Evolutionary conservation across 2,888 invertebrate species (phyloP), one percentile per base, ranked within the genome.

Genomic region (Epiblema foenella): DNA sequence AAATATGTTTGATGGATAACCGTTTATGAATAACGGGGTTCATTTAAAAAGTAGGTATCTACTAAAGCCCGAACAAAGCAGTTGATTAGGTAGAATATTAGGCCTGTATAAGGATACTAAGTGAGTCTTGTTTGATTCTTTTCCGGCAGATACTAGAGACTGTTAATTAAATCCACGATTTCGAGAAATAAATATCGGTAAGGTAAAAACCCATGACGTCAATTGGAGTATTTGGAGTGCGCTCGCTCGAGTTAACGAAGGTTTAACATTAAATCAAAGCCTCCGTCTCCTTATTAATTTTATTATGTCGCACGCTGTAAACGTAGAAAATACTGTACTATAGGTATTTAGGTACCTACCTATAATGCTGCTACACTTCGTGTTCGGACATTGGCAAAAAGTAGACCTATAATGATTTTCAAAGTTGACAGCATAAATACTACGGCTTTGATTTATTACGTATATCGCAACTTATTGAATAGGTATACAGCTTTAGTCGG

Each of bases 161-260:
- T 17, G 49, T 29, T 42, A 18, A 65, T 42, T 49, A 57, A 54
- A 24, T 20, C 46, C 18, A 57, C 29, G 29, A 70, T 65, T 66
- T 57, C 52, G 24, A 54, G 66, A 66, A 70, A 70, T 59, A 15
- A 66, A 70, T 52, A 8, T 66, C 17, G 60, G 17, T 29, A 24
- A 65, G 64, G 24, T 66, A 65, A 70, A 69, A 70, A 70, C 54
- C 70, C 29, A 69, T 70, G 70, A 70, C 65, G 70, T 70, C 65
- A 70, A 66, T 63, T 51, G n/a, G n/a, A n/a, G n/a, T n/a, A n/a
- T n/a, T n/a, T n/a, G n/a, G n/a, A n/a, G n/a, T n/a, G 51, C 64
- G 57, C n/a, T 42, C n/a, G 65, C 65, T 59, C 29, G 29, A 65
- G 65, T 65, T 70, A 54, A 65, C 24, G 2, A 24, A 24, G 24